Base-by-base conservation (phyloP, 2,113 vertebrate species). In the Sinocyclocheilus anophthalmus region DNA sequence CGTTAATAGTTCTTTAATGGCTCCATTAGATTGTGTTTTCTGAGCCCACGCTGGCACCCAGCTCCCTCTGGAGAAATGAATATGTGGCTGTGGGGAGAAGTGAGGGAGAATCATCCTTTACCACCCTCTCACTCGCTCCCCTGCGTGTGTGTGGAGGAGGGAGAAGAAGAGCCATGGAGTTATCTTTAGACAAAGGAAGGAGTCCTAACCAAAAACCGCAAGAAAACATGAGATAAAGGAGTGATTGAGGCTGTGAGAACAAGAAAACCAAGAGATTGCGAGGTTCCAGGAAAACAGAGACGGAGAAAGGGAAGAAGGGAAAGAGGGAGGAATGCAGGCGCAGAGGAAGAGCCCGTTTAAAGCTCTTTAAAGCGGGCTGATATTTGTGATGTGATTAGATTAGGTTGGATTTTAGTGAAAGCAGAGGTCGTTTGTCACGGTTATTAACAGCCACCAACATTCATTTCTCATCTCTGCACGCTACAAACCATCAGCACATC, bases 1-100 rank as follows among this genome's bases (percentile, higher is more conserved):
- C 26, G 59, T 80, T 89, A 89, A 89, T 89, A 78, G 88, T 87
- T 89, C 76, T 89, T 89, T 89, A 89, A 89, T 89, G 88, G 82
- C 84, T 89, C 88, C 83, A 85, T 89, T 89, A 81, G 85, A 89
- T 82, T 73, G 85, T 65, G 82, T 89, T 87, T 89, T 86, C 83
- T n/a, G 70, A 65, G 85, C 85, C 63, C 85, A 87, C 26, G 78
- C 88, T 87, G 88, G 82, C 85, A 88, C 85, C 84, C 83, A 61
- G 48, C 76, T 88, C 82, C 22, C 88, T 72, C 76, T 55, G 76
- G 84, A 75, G 76, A 87, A 86, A 89, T 86, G 80, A 85, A 89
- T 89, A 53, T 85, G 83, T 79, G 78, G 26, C 42, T 76, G 61
- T 14, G 86, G 72, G 84, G 39, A 42, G 81, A 61, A 57, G 85